Evolutionary conservation across 2,113 vertebrate species (phyloP).

Genomic region (Furnarius figulus): DNA sequence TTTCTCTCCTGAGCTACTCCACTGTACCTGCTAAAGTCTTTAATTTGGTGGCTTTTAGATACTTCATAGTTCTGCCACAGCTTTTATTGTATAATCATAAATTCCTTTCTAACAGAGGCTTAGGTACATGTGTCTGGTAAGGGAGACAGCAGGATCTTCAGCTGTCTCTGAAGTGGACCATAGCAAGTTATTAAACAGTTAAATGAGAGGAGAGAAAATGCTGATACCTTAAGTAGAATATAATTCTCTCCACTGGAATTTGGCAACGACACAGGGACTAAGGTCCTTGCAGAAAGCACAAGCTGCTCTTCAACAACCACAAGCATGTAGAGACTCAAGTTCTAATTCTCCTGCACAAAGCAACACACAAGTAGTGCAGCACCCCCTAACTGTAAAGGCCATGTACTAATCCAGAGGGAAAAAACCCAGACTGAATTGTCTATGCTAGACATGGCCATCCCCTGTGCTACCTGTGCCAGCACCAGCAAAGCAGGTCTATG

Average conservation of each 20-base stretch:
- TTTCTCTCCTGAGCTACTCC: background rate
- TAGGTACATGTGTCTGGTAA: background rate
- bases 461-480: background rate
- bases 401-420: background rate
- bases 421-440: background rate
- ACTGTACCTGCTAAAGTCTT: background rate
- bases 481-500: background rate
- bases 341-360: background rate
- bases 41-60: background rate
- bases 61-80: background rate
- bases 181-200: constrained; percentile 13
- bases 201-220: constrained; percentile 36
- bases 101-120: background rate
- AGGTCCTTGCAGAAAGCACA: background rate
- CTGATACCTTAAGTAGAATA: constrained; percentile 53
- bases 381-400: background rate
- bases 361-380: background rate
- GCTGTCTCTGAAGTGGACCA: background rate
- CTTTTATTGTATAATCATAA: background rate
- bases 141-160: background rate
- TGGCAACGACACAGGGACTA: constrained; percentile 9
- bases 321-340: background rate
- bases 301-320: background rate
- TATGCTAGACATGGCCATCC: background rate
- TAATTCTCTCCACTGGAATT: constrained; percentile 59